A percentile compares a stretch with the other conserved stretches of the same genome.
Evolutionary conservation across 2,888 invertebrate species (phyloP).

Genomic region (Isoperla grammatica): DNA sequence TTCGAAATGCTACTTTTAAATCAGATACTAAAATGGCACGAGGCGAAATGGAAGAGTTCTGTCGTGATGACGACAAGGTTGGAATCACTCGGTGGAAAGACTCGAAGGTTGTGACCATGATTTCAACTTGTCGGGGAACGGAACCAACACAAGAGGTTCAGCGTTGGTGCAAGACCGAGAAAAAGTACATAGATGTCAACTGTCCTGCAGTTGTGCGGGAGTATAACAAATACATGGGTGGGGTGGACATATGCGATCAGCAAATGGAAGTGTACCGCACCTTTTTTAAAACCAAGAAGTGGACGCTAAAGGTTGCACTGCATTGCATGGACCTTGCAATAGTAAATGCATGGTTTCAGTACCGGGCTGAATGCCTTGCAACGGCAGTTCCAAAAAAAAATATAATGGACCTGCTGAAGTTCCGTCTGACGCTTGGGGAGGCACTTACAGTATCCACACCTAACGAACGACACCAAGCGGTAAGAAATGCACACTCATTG

Average conservation of each 20-base stretch:
- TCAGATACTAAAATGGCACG: constrained; percentile 32
- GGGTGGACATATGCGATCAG: constrained; percentile 37
- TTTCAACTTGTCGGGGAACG: constrained; percentile 35
- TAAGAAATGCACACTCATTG: too few relatives aligned
- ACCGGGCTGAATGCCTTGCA: constrained; percentile 25
- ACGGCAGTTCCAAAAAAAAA: neutral
- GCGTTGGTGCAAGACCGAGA: constrained; percentile 30
- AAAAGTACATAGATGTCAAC: constrained; percentile 28
- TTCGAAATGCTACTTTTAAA: constrained; percentile 30
- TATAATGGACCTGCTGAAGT: neutral
- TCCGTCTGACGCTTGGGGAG: neutral
- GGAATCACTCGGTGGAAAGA: constrained; percentile 38
- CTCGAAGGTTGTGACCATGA: constrained; percentile 28
- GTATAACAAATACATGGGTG: constrained; percentile 37
- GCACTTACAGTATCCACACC: neutral
- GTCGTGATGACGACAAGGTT: constrained; percentile 32
- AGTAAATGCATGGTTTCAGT: constrained; percentile 35
- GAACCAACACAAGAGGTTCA: constrained; percentile 31
- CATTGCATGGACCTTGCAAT: constrained; percentile 31
- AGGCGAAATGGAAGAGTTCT: constrained; percentile 33
- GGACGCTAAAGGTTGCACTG: constrained; percentile 36
- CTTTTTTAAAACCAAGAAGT: constrained; percentile 36
- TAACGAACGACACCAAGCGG: too few relatives aligned
- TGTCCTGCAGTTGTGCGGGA: constrained; percentile 36
- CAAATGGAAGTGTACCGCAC: constrained; percentile 37